A percentile compares a stretch with the other conserved stretches of the same genome.
These are phyloP conservation scores for Chrysomallon squamiferum DNA, from an alignment of 1,140 invertebrate species.

Conservation along the genomic window DNA sequence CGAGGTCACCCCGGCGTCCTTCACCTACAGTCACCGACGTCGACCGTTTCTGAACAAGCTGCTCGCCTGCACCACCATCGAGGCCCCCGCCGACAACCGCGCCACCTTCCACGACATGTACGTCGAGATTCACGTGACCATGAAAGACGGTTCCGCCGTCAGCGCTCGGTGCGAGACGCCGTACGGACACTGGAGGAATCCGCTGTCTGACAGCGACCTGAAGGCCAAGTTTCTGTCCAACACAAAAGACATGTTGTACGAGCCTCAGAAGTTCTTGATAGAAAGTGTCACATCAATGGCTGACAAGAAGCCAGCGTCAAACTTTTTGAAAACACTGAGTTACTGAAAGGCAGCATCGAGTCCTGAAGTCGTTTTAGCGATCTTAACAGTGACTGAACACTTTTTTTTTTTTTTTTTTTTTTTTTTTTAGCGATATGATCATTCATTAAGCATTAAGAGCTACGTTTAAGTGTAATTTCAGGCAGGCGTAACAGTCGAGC, in stretches of 20 bases:
- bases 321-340: conserved; percentile 9
- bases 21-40: conserved; percentile 12
- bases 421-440: too few species aligned
- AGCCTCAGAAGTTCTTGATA: conserved; percentile 24
- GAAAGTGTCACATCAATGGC: conserved; percentile 24
- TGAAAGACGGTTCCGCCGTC: conserved; percentile 19
- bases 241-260: conserved; percentile 16
- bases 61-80: conserved; percentile 30
- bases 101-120: conserved; percentile 53
- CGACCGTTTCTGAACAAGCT: conserved; percentile 30
- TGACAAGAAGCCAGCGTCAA: conserved; percentile 1
- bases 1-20: conserved; percentile 33
- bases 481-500: too few species aligned
- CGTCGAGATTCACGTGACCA: conserved; percentile 32
- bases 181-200: conserved; percentile 51
- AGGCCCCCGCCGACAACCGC: conserved; percentile 32
- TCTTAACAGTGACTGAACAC: too few species aligned
- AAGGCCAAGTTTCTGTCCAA: conserved; percentile 41
- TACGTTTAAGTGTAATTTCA: too few species aligned
- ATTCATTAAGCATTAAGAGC: too few species aligned
- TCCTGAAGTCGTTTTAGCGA: too few species aligned
- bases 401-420: too few species aligned
- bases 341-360: too few species aligned
- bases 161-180: conserved; percentile 35
- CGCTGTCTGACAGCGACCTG: conserved; percentile 37